Evolutionary conservation across 2,113 vertebrate genomes (phyloP).

Genomic region (Fregata magnificens): DNA sequence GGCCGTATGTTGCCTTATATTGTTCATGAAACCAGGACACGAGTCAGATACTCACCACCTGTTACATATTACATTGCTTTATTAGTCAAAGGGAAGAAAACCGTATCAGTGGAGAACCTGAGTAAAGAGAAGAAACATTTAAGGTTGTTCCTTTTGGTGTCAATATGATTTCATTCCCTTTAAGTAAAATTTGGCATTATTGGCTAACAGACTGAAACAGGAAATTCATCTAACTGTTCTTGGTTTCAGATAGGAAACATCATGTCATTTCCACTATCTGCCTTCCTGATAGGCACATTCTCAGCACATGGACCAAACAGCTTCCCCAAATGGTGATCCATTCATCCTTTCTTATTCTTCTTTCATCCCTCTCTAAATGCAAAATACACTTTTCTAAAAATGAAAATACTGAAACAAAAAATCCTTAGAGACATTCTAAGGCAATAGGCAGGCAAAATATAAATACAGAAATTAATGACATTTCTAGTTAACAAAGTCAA

Average conservation of each 20-base stretch:
- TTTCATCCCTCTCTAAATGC: not conserved
- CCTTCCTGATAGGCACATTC: not conserved
- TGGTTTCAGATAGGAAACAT: not conserved
- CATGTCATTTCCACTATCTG: not conserved
- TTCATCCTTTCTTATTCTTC: not conserved
- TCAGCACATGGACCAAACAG: not conserved
- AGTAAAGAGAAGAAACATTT: not conserved
- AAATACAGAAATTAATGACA: not conserved
- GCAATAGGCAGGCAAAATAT: not conserved
- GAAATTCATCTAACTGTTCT: not conserved
- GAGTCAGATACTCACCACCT: not conserved
- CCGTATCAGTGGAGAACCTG: not conserved
- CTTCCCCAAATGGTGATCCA: not conserved
- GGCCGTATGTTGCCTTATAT: not conserved
- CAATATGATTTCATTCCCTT: not conserved
- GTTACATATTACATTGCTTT: not conserved
- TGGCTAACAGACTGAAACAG: not conserved
- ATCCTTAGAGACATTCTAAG: not conserved
- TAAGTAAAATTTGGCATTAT: not conserved
- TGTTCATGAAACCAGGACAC: not conserved
- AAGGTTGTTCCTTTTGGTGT: not conserved
- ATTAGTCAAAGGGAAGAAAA: not conserved
- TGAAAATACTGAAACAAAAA: not conserved
- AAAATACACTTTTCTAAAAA: not conserved
- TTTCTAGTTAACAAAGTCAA: not conserved